A percentile compares a stretch with the other conserved stretches of the same genome.
Conservation (phyloP, 35 echinoderm and acorn worm genomes). For the Holothuria glaberrima region DNA sequence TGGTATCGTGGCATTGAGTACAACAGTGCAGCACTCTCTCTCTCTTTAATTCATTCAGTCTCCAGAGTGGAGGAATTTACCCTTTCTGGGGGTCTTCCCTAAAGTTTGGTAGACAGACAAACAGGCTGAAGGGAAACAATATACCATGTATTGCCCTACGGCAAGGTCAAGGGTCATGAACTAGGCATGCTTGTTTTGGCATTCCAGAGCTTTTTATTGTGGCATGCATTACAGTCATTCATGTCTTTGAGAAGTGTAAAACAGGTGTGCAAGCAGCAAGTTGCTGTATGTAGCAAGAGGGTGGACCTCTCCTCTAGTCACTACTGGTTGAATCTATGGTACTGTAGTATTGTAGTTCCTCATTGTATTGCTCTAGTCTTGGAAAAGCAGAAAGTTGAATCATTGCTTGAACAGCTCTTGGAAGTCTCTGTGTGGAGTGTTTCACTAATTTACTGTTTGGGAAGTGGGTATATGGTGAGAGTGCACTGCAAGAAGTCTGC, state of each 20-base stretch:
- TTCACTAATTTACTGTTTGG: no score
- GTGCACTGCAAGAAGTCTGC: no score
- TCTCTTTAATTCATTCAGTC: slow-evolving; percentile 33
- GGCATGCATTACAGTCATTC: slow-evolving; percentile 18
- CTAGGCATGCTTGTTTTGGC: slow-evolving; percentile 53
- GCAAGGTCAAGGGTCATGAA: slow-evolving; percentile 48
- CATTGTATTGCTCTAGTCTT: no score
- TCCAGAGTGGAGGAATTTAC: slow-evolving; percentile 9
- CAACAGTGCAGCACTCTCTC: not conserved
- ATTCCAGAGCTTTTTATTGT: slow-evolving; percentile 42
- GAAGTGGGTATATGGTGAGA: no score
- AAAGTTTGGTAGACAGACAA: slow-evolving; percentile 39
- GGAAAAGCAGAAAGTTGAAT: no score
- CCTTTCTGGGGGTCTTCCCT: slow-evolving; percentile 55
- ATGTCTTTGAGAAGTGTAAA: slow-evolving; percentile 10
- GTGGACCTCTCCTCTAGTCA: not conserved
- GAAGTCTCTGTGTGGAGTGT: no score
- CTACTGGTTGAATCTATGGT: not conserved
- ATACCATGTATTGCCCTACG: slow-evolving; percentile 34
- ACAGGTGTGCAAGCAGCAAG: not conserved
- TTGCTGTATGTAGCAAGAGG: not conserved
- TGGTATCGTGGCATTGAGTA: no score
- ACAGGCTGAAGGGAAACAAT: slow-evolving; percentile 32
- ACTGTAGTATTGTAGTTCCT: no score
- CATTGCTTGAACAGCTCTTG: no score